Percentiles rank a stretch among this genome's conserved stretches.
Conservation (phyloP, 2,888 invertebrate species). For the Aporophyla lueneburgensis region DNA sequence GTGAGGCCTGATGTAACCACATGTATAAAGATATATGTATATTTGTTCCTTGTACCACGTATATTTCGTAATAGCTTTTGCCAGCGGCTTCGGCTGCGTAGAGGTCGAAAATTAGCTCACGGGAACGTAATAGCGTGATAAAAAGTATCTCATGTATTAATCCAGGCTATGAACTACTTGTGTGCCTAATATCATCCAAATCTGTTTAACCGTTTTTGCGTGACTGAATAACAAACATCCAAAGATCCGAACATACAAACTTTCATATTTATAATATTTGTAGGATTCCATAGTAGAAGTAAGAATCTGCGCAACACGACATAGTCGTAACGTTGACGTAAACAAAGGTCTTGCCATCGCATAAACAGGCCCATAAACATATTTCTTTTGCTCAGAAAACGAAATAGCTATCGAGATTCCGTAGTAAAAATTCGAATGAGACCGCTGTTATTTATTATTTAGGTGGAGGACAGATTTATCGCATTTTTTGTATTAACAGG, state of each 20-base stretch:
- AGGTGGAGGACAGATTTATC: constrained; percentile 65
- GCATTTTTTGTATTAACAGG: constrained; percentile 46
- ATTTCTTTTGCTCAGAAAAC: constrained; percentile 67
- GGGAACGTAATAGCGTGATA: too few relatives aligned
- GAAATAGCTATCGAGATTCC: constrained; percentile 66
- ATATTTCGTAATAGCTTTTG: constrained; percentile 36
- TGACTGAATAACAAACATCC: too few relatives aligned
- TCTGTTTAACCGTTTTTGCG: too few relatives aligned
- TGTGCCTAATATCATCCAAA: too few relatives aligned
- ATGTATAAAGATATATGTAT: constrained; percentile 26
- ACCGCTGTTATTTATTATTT: constrained; percentile 70
- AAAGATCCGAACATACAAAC: too few relatives aligned
- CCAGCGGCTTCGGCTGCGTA: too few relatives aligned
- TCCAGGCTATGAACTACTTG: too few relatives aligned
- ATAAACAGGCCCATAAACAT: constrained; percentile 71
- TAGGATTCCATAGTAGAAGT: constrained; percentile 11
- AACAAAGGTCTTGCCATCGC: constrained; percentile 67
- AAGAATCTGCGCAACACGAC: constrained; percentile 52
- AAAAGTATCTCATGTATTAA: too few relatives aligned
- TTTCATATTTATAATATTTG: too few relatives aligned
- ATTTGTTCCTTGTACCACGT: constrained; percentile 48
- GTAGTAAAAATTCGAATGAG: constrained; percentile 69
- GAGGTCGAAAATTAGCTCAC: too few relatives aligned
- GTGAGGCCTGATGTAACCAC: constrained; percentile 26
- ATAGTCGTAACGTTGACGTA: constrained; percentile 63